phyloP scores from a whole-genome alignment of 2,113 vertebrate species.

The Sylvia atricapilla region DNA sequence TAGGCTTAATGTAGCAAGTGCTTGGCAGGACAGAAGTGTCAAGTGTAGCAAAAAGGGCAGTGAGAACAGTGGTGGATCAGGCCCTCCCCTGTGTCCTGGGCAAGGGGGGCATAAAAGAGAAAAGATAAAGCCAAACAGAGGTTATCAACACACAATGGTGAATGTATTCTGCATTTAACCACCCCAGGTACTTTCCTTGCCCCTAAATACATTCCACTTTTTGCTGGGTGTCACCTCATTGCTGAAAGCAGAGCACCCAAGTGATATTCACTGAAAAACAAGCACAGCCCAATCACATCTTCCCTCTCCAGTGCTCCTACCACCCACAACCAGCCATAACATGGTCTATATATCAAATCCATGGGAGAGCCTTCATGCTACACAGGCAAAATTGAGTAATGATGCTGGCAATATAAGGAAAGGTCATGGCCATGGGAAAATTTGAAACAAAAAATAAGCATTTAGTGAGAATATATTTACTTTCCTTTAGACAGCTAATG shows the following conservation, averaged over 20 bases:
- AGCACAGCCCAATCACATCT: neutral
- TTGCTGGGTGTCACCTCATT: neutral
- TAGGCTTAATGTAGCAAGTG: neutral
- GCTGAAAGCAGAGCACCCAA: neutral
- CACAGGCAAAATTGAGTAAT: neutral
- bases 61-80: neutral
- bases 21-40: neutral
- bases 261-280: neutral
- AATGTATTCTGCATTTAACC: neutral
- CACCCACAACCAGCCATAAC: neutral
- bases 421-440: neutral
- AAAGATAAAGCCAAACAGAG: neutral
- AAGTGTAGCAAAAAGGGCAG: neutral
- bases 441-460: neutral
- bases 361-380: rapidly evolving
- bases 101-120: neutral
- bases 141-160: neutral
- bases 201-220: neutral
- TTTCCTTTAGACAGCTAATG: neutral
- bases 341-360: neutral
- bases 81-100: neutral
- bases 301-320: neutral
- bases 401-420: neutral
- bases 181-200: neutral
- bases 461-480: neutral